These are phyloP conservation scores for Myotis pilosus DNA, from an alignment of 2,797 vertebrate genomes.

Conservation along the genomic window DNA sequence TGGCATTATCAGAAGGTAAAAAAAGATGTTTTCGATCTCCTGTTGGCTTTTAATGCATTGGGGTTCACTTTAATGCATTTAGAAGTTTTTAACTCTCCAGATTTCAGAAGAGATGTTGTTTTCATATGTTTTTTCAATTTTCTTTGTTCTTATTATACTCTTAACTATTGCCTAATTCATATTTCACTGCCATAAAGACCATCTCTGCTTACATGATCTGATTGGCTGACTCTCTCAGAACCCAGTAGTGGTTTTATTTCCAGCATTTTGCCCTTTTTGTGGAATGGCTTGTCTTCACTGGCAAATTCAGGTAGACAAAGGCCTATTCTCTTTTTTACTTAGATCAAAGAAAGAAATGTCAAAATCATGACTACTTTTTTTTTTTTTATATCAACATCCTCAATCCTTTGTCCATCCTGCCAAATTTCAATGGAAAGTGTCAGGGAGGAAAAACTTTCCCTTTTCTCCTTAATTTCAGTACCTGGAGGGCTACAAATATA, in stretches of 20 bases:
- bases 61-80: slow-evolving; percentile 21
- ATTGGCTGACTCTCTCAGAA: neutral
- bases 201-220: neutral
- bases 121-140: neutral
- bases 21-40: neutral
- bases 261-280: neutral
- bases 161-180: neutral
- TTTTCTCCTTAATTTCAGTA: neutral
- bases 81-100: neutral
- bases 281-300: neutral
- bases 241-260: neutral
- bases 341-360: neutral
- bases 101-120: neutral
- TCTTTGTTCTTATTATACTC: neutral
- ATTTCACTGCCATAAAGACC: neutral
- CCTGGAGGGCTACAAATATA: neutral
- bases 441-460: neutral
- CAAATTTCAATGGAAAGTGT: neutral
- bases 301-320: neutral
- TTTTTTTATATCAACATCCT: neutral
- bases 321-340: neutral
- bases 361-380: neutral
- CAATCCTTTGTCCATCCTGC: neutral
- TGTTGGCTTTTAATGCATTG: neutral
- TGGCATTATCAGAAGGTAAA: slow-evolving; percentile 83